Base-by-base conservation (phyloP, 2,888 invertebrate species). In the Aricia artaxerxes region DNA sequence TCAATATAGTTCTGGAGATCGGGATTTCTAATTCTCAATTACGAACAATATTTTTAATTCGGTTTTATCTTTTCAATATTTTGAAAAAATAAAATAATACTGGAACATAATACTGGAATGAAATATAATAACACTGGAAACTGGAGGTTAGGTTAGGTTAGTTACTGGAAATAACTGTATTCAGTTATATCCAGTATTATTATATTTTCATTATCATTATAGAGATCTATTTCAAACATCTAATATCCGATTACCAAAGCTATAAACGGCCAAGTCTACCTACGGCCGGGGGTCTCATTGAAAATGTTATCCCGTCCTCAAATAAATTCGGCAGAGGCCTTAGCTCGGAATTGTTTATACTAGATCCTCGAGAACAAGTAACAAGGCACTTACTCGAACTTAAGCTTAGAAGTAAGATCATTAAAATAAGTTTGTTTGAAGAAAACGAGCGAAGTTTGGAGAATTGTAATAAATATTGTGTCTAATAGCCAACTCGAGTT, bases 381-480 rank as follows among this genome's bases (percentile, higher is more conserved):
- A 78, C 73, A 40, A 73, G 73, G 73, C 78, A 72, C 78, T 78
- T 72, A 73, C 72, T 40, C 24, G 72, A 73, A 78, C 73, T 78
- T 78, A 78, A 78, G 72, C 78, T 73, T 73, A 73, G 57, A 78
- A 73, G 57, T 72, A 69, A 73, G 24, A 38, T 73, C 78, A 72
- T 78, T 78, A 78, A 78, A 78, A 57, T 78, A 78, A 78, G 72
- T 78, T 78, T 78, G 78, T 78, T 78, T 38, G 78, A 73, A 78
- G 73, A 78, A 57, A 78, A 73, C 69, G 73, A 73, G 44, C 73
- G 24, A 73, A 73, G 73, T 73, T 73, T 40, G 44, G 44, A 44
- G 73, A 35, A 69, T 69, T 69, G 69, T 69, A 69, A 69, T 69
- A 69, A 69, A 69, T 69, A 69, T 69, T 69, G 35, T 69, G 69